Conservation (phyloP, 2,797 vertebrate genomes). For the Chanos chanos region DNA sequence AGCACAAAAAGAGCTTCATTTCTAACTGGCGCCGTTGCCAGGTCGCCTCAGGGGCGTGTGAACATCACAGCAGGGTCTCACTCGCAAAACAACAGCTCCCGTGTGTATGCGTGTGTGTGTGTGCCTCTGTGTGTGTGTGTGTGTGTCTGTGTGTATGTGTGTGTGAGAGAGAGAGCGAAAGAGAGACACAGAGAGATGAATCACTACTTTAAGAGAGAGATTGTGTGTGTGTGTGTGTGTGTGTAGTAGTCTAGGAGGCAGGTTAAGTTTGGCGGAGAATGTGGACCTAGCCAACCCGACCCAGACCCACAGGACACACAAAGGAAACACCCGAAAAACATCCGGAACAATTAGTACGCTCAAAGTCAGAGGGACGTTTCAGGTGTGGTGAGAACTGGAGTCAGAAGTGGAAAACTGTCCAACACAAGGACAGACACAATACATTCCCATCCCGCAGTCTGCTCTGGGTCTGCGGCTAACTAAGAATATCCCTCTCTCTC, state of each 20-base stretch:
- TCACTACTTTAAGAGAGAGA: slow-evolving; percentile 37
- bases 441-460: too few relatives aligned
- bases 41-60: slow-evolving; percentile 54
- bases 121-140: slow-evolving; percentile 18
- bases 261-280: slow-evolving; percentile 44
- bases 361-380: too few relatives aligned
- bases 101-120: slow-evolving; percentile 13
- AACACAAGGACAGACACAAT: too few relatives aligned
- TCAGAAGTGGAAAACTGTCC: too few relatives aligned
- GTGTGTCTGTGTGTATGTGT: slow-evolving; percentile 29
- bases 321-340: too few relatives aligned
- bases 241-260: slow-evolving; percentile 54
- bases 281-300: slow-evolving; percentile 42
- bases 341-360: too few relatives aligned
- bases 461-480: too few relatives aligned
- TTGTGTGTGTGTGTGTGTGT: slow-evolving; percentile 50
- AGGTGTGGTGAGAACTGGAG: too few relatives aligned
- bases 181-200: neutral
- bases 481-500: too few relatives aligned
- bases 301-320: too few relatives aligned
- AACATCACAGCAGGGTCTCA: slow-evolving; percentile 52
- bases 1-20: slow-evolving; percentile 52
- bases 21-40: slow-evolving; percentile 60
- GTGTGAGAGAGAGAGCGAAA: slow-evolving; percentile 10
- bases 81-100: slow-evolving; percentile 54